These are phyloP conservation scores for Arctocebus calabarensis DNA, from an alignment of 2,797 vertebrate genomes.

Conservation along the genomic window DNA sequence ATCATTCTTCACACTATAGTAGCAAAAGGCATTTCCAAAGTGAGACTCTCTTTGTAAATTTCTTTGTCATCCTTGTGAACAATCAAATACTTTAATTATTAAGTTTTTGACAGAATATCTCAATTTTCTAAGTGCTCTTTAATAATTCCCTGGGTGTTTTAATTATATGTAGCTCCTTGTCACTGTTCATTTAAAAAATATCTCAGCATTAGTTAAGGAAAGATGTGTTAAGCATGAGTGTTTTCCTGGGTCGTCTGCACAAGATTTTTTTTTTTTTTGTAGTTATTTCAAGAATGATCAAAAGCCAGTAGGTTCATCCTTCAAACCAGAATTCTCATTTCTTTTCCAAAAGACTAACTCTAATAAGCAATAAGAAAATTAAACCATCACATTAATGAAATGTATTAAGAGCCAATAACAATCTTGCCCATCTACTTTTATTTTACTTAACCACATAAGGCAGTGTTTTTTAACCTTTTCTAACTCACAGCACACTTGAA, in stretches of 20 bases:
- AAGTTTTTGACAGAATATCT: conserved; percentile 58
- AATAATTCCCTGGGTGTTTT: conserved; percentile 67
- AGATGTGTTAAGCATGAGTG: conserved; percentile 19
- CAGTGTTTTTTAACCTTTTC: no score
- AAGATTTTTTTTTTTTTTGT: not conserved
- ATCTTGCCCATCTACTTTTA: not conserved
- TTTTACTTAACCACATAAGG: not conserved
- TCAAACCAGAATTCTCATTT: not conserved
- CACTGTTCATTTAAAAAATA: conserved; percentile 62
- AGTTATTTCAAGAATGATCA: conserved; percentile 48
- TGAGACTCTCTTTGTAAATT: not conserved
- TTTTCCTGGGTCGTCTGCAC: not conserved
- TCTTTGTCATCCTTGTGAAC: conserved; percentile 33
- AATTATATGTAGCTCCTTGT: conserved; percentile 61
- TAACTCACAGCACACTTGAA: no score
- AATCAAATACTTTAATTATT: conserved; percentile 45
- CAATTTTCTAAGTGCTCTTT: conserved; percentile 58
- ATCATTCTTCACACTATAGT: not conserved
- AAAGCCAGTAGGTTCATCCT: not conserved
- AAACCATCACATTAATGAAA: conserved; percentile 16
- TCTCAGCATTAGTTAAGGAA: conserved; percentile 7
- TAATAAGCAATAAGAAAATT: conserved; percentile 23
- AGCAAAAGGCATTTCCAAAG: not conserved
- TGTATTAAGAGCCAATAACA: not conserved
- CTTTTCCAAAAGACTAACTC: conserved; percentile 53